These are phyloP conservation scores for Nannobrachium achirus DNA, from an alignment of 2,113 vertebrate genomes.

Conservation along the genomic window DNA sequence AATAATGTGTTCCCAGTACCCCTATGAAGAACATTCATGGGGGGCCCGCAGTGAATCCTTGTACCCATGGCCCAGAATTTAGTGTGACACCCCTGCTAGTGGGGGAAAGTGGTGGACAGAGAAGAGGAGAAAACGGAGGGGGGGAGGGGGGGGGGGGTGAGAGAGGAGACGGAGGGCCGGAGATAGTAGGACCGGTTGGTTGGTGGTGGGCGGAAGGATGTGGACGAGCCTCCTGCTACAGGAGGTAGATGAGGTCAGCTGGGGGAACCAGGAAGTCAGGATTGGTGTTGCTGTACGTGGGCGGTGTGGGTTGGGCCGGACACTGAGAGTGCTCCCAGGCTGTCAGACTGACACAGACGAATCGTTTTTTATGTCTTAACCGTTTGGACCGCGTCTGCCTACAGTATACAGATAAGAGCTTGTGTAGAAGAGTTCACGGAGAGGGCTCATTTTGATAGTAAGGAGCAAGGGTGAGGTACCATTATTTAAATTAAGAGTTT, in stretches of 20 bases:
- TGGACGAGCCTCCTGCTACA: conserved; percentile 60
- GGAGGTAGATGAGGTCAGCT: conserved; percentile 77
- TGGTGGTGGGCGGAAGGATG: conserved; percentile 72
- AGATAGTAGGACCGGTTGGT: conserved; percentile 43
- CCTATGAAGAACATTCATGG: no score
- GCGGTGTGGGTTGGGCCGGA: conserved; percentile 52
- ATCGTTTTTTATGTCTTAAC: conserved; percentile 28
- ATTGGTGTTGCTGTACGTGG: neutral
- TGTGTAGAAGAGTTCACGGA: neutral
- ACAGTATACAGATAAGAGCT: conserved; percentile 38
- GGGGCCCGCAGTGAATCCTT: no score
- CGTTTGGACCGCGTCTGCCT: neutral
- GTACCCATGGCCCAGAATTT: no score
- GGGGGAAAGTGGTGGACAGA: neutral
- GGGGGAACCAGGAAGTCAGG: conserved; percentile 70
- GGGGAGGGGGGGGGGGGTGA: conserved; percentile 27
- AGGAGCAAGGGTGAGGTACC: no score
- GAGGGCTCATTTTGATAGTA: neutral
- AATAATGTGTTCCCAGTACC: no score
- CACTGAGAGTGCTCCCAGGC: conserved; percentile 36
- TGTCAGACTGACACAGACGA: conserved; percentile 33
- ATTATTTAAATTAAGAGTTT: no score
- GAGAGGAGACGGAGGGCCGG: conserved; percentile 25
- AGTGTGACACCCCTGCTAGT: no score
- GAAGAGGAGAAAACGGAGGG: conserved; percentile 19